Percentiles rank a stretch among this genome's conserved stretches.
Conservation (phyloP, 2,888 invertebrate genomes). For the Ectobius pallidus region DNA sequence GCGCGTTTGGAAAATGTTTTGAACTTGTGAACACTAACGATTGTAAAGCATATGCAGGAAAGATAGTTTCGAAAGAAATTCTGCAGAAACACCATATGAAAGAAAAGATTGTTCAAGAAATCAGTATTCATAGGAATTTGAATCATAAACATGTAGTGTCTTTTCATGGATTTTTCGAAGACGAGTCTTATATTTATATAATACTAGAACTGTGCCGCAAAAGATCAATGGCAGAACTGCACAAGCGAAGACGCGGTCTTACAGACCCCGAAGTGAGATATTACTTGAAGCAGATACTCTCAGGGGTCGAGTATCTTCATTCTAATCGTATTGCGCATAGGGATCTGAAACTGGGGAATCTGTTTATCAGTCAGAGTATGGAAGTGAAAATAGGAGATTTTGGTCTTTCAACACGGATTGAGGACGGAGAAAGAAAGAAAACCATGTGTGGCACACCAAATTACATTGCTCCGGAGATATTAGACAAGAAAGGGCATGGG, state of each 20-base stretch:
- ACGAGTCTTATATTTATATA: slow-evolving; percentile 64
- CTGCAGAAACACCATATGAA: slow-evolving; percentile 63
- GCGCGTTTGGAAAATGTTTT: slow-evolving; percentile 61
- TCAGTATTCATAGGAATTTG: slow-evolving; percentile 62
- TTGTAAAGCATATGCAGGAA: slow-evolving; percentile 60
- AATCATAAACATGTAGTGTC: slow-evolving; percentile 62
- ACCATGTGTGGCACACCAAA: slow-evolving; percentile 70
- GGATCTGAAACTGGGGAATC: slow-evolving; percentile 67
- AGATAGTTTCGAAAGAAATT: slow-evolving; percentile 64
- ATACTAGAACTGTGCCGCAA: slow-evolving; percentile 65
- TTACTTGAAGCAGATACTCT: slow-evolving; percentile 61
- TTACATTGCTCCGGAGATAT: slow-evolving; percentile 68
- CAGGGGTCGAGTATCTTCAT: slow-evolving; percentile 63
- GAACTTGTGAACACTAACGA: slow-evolving; percentile 60
- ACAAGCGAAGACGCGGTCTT: slow-evolving; percentile 62
- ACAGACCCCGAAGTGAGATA: slow-evolving; percentile 67
- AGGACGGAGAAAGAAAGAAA: slow-evolving; percentile 61
- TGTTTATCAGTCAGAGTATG: slow-evolving; percentile 63
- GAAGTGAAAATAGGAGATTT: slow-evolving; percentile 66
- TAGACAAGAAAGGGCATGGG: slow-evolving; percentile 66
- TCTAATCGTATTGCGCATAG: slow-evolving; percentile 64
- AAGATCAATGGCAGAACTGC: slow-evolving; percentile 67
- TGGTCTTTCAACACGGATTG: slow-evolving; percentile 64
- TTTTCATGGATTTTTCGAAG: slow-evolving; percentile 65
- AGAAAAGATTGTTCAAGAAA: slow-evolving; percentile 64